A percentile compares a stretch with the other conserved stretches of the same genome.
These are phyloP conservation scores for Syrista parreyssii DNA, from an alignment of 2,888 invertebrate species.

Conservation along the genomic window DNA sequence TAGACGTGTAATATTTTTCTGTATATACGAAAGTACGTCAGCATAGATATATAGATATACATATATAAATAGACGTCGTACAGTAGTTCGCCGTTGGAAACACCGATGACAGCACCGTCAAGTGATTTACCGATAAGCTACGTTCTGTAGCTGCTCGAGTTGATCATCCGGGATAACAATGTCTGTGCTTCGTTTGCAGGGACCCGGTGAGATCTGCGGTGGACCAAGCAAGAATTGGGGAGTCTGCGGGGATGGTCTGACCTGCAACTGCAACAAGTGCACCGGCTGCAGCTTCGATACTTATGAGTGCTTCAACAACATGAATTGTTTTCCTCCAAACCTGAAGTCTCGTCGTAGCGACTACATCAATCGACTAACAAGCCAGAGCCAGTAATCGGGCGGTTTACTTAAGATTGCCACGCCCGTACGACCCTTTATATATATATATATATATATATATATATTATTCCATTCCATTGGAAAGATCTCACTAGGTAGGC, in stretches of 20 bases:
- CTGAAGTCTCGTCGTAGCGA: constrained; percentile 33
- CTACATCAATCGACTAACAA: constrained; percentile 27
- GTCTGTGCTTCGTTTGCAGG: constrained; percentile 45
- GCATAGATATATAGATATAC: neutral
- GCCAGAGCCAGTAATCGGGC: constrained; percentile 37
- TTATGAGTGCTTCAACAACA: constrained; percentile 39
- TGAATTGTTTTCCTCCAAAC: constrained; percentile 39
- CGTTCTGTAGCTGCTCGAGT: neutral
- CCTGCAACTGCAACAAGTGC: constrained; percentile 62
- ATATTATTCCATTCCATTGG: constrained; percentile 29
- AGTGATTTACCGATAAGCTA: neutral
- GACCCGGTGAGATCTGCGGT: constrained; percentile 65
- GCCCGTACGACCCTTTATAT: neutral
- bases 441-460: neutral
- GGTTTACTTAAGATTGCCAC: neutral
- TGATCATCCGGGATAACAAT: neutral
- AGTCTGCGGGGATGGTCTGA: constrained; percentile 62
- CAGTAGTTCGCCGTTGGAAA: neutral
- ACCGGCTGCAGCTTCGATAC: constrained; percentile 61
- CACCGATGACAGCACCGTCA: neutral
- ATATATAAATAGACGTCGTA: neutral
- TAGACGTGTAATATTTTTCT: neutral
- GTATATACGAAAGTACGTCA: neutral
- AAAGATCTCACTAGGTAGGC: constrained; percentile 37
- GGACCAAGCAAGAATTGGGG: constrained; percentile 58